Percentiles rank a stretch among this genome's conserved stretches.
Evolutionary conservation across 2,888 invertebrate species (phyloP).

Genomic region (Pyrrhia umbra): DNA sequence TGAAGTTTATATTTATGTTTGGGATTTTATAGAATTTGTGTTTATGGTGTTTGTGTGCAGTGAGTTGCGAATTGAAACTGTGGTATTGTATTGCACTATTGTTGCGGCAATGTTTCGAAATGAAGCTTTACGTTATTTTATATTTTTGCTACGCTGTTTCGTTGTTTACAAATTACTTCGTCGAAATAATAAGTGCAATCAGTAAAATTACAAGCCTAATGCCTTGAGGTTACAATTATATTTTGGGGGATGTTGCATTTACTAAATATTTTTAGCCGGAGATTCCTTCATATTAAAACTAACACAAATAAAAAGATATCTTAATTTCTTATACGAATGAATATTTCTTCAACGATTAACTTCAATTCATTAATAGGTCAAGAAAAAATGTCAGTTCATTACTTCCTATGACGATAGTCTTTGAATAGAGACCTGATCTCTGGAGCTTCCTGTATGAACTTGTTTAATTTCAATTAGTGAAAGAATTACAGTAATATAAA

Average conservation of each 20-base stretch:
- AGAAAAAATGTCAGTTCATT: constrained; percentile 33
- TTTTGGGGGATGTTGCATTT: neutral
- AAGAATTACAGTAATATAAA: constrained; percentile 22
- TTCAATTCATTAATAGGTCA: constrained; percentile 37
- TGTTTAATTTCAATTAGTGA: constrained; percentile 46
- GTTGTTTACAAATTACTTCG: constrained; percentile 4
- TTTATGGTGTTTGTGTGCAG: constrained; percentile 17
- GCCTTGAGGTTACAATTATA: neutral
- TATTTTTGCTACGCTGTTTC: constrained; percentile 8
- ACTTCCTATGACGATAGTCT: constrained; percentile 1
- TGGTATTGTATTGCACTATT: neutral
- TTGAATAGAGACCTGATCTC: constrained; percentile 6
- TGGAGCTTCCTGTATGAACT: constrained; percentile 11
- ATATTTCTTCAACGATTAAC: constrained; percentile 12
- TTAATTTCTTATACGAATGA: neutral
- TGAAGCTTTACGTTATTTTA: neutral
- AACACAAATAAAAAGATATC: too few relatives aligned
- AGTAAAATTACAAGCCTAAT: constrained; percentile 1
- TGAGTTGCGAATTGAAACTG: constrained; percentile 6
- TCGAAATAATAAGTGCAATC: constrained; percentile 28
- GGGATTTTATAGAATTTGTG: neutral
- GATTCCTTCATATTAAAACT: too few relatives aligned
- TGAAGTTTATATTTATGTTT: constrained; percentile 10
- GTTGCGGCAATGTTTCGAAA: constrained; percentile 8
- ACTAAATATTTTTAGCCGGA: too few relatives aligned